phyloP scores from a whole-genome alignment of 1,140 invertebrate genomes.

The Drosophila kanapiae region DNA sequence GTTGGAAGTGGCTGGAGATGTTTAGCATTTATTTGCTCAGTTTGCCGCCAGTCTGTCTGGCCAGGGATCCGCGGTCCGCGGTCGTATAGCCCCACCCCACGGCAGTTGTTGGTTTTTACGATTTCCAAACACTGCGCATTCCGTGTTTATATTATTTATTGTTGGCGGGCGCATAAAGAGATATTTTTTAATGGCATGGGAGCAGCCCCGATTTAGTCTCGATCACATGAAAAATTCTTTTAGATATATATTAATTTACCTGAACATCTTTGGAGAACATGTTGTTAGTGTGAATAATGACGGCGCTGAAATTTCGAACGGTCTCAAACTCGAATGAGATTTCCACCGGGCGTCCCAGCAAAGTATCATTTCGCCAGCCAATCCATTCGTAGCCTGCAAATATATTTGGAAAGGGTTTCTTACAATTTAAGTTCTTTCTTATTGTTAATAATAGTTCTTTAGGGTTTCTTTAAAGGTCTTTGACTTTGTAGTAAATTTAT shows the following conservation, averaged over 20 bases:
- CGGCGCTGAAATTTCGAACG: constrained; percentile 91
- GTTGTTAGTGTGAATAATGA: constrained; percentile 91
- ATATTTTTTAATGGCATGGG: constrained; percentile 8
- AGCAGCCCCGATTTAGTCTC: background rate
- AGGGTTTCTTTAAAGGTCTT: background rate
- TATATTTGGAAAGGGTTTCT: background rate
- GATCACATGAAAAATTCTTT: constrained; percentile 1
- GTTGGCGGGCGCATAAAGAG: constrained; percentile 22
- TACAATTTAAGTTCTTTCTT: background rate
- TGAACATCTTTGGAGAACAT: constrained; percentile 89
- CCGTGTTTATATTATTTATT: constrained; percentile 64
- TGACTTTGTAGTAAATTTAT: too few species aligned
- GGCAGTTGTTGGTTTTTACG: constrained; percentile 61
- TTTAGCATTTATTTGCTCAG: constrained; percentile 76
- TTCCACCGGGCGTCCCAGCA: constrained; percentile 87
- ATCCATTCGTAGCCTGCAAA: constrained; percentile 93
- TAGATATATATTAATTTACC: constrained; percentile 83
- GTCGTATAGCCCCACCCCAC: background rate
- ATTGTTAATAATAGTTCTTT: too few species aligned
- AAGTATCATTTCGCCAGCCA: constrained; percentile 92
- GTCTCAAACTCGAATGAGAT: constrained; percentile 92
- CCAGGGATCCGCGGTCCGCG: constrained; percentile 10
- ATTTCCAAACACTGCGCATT: constrained; percentile 59
- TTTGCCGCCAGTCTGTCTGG: constrained; percentile 77
- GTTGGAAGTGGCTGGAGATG: constrained; percentile 47